Evolutionary conservation across 2,888 invertebrate genomes (phyloP).

Genomic region (Neocrepidodera transversa): DNA sequence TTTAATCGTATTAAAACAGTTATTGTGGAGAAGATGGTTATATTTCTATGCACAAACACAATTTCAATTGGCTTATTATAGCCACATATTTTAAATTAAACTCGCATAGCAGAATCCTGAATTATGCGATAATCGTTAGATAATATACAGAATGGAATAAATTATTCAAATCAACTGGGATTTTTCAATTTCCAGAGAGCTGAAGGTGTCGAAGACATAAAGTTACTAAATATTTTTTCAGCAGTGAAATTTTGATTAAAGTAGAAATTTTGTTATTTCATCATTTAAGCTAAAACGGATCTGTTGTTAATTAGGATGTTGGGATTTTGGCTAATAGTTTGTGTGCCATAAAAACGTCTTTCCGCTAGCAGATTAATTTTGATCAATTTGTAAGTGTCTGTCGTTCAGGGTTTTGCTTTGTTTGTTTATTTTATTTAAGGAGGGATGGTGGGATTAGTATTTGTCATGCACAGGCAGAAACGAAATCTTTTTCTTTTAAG

Average conservation of each 20-base stretch:
- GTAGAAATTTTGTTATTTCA: too few species aligned
- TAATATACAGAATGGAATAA: constrained; percentile 5
- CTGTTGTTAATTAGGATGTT: constrained; percentile 56
- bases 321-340: constrained; percentile 47
- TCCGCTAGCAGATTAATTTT: constrained; percentile 13
- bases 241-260: too few species aligned
- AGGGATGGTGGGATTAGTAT: constrained; percentile 7
- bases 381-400: constrained; percentile 21
- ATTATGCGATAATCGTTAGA: background rate
- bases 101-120: constrained; percentile 2
- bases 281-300: constrained; percentile 41
- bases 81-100: constrained; percentile 20
- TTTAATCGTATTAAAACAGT: constrained; percentile 29
- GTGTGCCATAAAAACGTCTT: constrained; percentile 17
- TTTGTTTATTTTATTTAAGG: constrained; percentile 5
- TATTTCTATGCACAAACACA: constrained; percentile 26
- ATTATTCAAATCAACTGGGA: too few species aligned
- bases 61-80: constrained; percentile 33
- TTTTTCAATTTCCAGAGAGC: too few species aligned
- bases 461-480: constrained; percentile 6
- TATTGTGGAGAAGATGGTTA: constrained; percentile 25
- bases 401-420: constrained; percentile 3
- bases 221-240: too few species aligned
- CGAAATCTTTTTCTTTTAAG: background rate
- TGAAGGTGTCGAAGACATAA: too few species aligned